These are phyloP conservation scores for Cichlasoma orientale DNA, from an alignment of 2,797 vertebrate species.

Conservation along the genomic window DNA sequence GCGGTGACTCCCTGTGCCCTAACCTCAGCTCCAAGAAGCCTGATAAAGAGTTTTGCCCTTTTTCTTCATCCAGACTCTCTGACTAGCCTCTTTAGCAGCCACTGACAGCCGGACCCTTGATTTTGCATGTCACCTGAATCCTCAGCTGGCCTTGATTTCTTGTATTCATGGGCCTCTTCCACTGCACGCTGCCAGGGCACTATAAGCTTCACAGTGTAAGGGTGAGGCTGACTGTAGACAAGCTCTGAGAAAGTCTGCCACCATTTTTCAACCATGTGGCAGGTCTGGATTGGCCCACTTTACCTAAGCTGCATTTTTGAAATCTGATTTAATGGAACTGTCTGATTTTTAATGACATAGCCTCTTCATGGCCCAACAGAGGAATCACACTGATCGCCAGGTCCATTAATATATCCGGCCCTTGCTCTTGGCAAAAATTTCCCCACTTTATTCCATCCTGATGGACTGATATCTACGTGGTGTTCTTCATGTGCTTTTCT, in stretches of 20 bases:
- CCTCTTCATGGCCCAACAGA: neutral
- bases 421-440: neutral
- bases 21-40: no score
- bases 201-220: no score
- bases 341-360: neutral
- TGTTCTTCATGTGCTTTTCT: neutral
- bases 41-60: no score
- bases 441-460: neutral
- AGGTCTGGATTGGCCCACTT: neutral
- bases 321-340: neutral
- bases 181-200: no score
- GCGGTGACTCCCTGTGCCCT: no score
- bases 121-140: no score
- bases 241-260: neutral
- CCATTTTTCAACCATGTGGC: neutral
- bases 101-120: no score
- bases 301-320: neutral
- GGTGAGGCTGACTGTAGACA: neutral
- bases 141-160: no score
- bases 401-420: neutral
- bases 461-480: neutral
- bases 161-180: no score
- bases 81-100: no score
- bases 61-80: no score
- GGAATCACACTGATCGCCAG: neutral